These are phyloP conservation scores for Aradophagus sp. DNA, from an alignment of 1,140 invertebrate genomes.

Conservation along the genomic window DNA sequence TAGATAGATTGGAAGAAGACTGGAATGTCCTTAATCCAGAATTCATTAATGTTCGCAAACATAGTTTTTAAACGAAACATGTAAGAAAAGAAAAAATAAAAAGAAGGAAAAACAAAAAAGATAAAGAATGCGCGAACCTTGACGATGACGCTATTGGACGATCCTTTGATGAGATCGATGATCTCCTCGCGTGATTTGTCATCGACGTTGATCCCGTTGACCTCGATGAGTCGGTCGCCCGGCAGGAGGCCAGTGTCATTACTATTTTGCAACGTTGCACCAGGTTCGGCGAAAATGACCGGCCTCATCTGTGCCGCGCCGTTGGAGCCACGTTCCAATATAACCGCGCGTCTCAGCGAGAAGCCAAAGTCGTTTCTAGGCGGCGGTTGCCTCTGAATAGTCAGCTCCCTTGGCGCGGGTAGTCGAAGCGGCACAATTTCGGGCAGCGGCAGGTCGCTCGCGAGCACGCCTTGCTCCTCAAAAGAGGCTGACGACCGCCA, in stretches of 20 bases:
- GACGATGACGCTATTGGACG: slow-evolving; percentile 86
- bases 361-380: slow-evolving; percentile 95
- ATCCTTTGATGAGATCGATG: slow-evolving; percentile 93
- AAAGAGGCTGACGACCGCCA: slow-evolving; percentile 83
- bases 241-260: slow-evolving; percentile 91
- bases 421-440: slow-evolving; percentile 83
- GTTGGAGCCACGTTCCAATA: slow-evolving; percentile 78
- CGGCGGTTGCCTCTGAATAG: slow-evolving; percentile 86
- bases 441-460: slow-evolving; percentile 83
- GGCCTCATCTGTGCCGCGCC: slow-evolving; percentile 80
- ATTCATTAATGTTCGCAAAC: no score
- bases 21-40: no score
- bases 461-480: slow-evolving; percentile 77
- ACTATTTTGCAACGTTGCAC: slow-evolving; percentile 83
- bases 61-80: no score
- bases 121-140: slow-evolving; percentile 86
- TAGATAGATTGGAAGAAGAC: no score
- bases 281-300: slow-evolving; percentile 95
- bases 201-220: slow-evolving; percentile 90
- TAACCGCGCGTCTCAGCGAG: slow-evolving; percentile 89
- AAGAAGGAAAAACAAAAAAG: not conserved
- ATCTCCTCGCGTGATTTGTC: slow-evolving; percentile 91
- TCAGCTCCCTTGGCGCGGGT: slow-evolving; percentile 84
- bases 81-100: no score
- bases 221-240: slow-evolving; percentile 93